Base-by-base conservation (phyloP, 2,113 vertebrate genomes). In the Coregonus clupeaformis region DNA sequence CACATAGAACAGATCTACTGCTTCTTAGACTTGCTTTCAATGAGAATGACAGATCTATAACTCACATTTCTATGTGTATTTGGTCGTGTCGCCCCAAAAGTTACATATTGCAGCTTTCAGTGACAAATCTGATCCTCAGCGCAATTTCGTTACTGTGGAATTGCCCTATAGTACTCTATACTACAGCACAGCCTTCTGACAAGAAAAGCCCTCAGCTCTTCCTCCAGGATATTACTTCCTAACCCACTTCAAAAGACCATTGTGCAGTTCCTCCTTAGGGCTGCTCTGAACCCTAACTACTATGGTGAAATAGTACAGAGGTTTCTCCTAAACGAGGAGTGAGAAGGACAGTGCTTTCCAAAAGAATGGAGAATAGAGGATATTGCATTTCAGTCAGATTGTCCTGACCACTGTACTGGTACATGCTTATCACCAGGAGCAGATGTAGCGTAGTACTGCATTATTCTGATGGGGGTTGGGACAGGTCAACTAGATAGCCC, bases 371-470 rank as follows among this genome's bases (percentile, higher is more conserved):
- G 62, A 49, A 36, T 45, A 77, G 14, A 77, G 62, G 49, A 36
- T 55, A 77, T 27, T 22, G 12, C 42, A 71, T 20, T 11, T n/a
- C 24, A 71, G 65, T 24, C 68, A 32, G 45, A 74, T 73, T 32
- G 42, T 65, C 45, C 27, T 66, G 79, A 81, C 74, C 74, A 68
- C 68, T 27, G 55, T 65, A 27, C 60, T 75, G 22, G 30, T 12
- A 6, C 0, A 0, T 16, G 70, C 55, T 79, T 72, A 79, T 84
- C 72, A n/a, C 29, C 11, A 36, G 29, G 1, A 72, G 59, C 69
- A 80, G 80, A 69, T 52, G 49, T 55, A 18, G 32, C 1, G 32
- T 36, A 7, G 32, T 32, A 6, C 32, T 32, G 32, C 7, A 6
- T 36, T 36, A 36, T 36, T 36, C 32, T 36, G 32, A 36, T 36